Evolutionary conservation across 2,113 vertebrate genomes (phyloP).

Genomic region (Sakesphorus luctuosus): DNA sequence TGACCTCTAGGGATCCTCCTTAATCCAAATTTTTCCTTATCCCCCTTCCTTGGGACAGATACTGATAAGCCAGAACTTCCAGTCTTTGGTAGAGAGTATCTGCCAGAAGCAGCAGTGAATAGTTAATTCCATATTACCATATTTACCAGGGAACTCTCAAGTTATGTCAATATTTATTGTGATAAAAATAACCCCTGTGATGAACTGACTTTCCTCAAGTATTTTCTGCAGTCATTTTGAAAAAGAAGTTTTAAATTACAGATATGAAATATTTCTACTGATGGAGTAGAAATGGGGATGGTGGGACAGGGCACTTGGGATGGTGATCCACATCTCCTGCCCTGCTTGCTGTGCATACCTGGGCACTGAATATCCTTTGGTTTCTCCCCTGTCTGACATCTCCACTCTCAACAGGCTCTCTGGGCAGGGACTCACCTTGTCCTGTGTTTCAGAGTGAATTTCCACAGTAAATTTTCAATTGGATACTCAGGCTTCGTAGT

Average conservation of each 20-base stretch:
- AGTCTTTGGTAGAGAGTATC: not conserved
- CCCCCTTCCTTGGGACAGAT: not conserved
- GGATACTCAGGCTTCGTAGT: not conserved
- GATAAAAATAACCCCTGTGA: not conserved
- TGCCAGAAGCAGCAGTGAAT: not conserved
- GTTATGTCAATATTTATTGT: not conserved
- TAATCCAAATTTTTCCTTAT: not conserved
- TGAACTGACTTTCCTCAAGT: not conserved
- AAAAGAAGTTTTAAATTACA: not conserved
- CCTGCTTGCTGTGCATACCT: not conserved
- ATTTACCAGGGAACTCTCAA: not conserved
- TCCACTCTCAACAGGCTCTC: not conserved
- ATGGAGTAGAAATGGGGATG: not conserved
- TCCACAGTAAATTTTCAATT: not conserved
- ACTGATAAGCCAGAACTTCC: not conserved
- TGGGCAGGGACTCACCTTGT: not conserved
- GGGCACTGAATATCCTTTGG: not conserved
- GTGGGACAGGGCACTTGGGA: not conserved
- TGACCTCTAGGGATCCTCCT: not conserved
- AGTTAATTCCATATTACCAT: not conserved
- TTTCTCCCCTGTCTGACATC: not conserved
- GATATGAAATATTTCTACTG: not conserved
- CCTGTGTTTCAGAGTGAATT: not conserved
- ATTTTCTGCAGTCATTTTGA: not conserved
- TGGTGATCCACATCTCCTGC: not conserved